These are phyloP conservation scores for Chrosomus eos DNA, from an alignment of 2,797 vertebrate genomes.

Conservation along the genomic window DNA sequence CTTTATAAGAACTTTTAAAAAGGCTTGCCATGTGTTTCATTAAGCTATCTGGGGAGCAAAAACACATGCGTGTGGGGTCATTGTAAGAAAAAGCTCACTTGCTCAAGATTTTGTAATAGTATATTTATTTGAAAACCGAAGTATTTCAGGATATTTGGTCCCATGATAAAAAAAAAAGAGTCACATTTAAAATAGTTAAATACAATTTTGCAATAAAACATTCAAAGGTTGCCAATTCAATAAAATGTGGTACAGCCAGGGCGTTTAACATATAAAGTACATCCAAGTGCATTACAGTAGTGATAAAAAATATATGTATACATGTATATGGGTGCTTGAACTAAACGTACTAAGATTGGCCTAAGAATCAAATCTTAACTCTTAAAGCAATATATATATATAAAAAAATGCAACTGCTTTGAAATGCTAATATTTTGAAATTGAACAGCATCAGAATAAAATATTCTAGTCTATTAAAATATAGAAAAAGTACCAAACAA, in stretches of 20 bases:
- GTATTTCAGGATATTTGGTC: slow-evolving; percentile 65
- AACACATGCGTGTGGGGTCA: background rate
- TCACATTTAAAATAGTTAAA: slow-evolving; percentile 49
- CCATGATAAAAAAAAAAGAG: slow-evolving; percentile 59
- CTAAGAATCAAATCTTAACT: background rate
- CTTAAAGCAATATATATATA: background rate
- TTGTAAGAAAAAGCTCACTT: background rate
- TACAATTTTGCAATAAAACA: slow-evolving; percentile 15
- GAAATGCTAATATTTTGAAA: background rate
- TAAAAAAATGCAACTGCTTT: background rate
- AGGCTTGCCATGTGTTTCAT: background rate
- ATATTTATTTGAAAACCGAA: slow-evolving; percentile 68
- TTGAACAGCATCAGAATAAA: slow-evolving; percentile 25
- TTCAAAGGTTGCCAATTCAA: slow-evolving; percentile 19
- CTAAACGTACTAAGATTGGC: background rate
- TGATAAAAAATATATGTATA: background rate
- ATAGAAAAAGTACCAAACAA: slow-evolving; percentile 46
- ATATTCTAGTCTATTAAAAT: slow-evolving; percentile 20
- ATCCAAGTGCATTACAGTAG: slow-evolving; percentile 38
- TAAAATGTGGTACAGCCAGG: slow-evolving; percentile 2
- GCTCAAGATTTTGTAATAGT: background rate
- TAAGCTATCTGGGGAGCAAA: background rate
- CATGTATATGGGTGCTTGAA: background rate
- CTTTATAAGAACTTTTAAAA: background rate
- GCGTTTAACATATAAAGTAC: slow-evolving; percentile 3